Percentiles rank a stretch among this genome's conserved stretches.
Evolutionary conservation across 1,140 invertebrate species (phyloP).

Genomic region (Leptestheria dahalacensis): DNA sequence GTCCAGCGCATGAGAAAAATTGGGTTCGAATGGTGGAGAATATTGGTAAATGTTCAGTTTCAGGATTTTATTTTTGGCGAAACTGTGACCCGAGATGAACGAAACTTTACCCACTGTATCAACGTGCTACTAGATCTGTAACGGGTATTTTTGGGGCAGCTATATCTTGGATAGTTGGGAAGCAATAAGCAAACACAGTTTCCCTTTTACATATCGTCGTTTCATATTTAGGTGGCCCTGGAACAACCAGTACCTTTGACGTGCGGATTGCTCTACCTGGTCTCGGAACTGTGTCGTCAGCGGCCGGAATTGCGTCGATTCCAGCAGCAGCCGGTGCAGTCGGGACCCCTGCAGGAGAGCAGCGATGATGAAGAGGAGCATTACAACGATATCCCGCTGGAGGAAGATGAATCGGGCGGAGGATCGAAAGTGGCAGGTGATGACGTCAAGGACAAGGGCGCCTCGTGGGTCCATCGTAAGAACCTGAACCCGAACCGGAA

Average conservation of each 20-base stretch:
- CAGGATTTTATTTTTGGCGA: too few relatives aligned
- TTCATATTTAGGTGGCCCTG: slow-evolving; percentile 3
- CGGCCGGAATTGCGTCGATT: slow-evolving; percentile 22
- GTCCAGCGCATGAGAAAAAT: too few relatives aligned
- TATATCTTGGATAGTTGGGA: too few relatives aligned
- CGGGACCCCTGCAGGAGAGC: neutral
- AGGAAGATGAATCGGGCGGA: slow-evolving; percentile 29
- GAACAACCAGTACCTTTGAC: slow-evolving; percentile 30
- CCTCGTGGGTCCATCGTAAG: slow-evolving; percentile 28
- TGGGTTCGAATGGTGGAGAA: too few relatives aligned
- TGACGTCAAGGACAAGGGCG: slow-evolving; percentile 14
- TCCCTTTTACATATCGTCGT: too few relatives aligned
- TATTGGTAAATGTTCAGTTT: too few relatives aligned
- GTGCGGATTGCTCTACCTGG: slow-evolving; percentile 58
- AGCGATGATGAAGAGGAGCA: slow-evolving; percentile 29
- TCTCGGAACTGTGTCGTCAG: slow-evolving; percentile 49
- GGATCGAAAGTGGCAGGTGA: slow-evolving; percentile 26
- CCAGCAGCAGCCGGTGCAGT: neutral
- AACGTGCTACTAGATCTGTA: too few relatives aligned
- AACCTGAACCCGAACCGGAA: slow-evolving; percentile 18
- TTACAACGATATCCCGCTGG: slow-evolving; percentile 28
- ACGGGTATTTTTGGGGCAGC: too few relatives aligned
- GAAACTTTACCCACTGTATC: too few relatives aligned
- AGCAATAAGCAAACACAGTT: too few relatives aligned
- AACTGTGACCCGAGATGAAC: too few relatives aligned